Conservation (phyloP, 2,113 vertebrate species). For the Lipophrys pholis region DNA sequence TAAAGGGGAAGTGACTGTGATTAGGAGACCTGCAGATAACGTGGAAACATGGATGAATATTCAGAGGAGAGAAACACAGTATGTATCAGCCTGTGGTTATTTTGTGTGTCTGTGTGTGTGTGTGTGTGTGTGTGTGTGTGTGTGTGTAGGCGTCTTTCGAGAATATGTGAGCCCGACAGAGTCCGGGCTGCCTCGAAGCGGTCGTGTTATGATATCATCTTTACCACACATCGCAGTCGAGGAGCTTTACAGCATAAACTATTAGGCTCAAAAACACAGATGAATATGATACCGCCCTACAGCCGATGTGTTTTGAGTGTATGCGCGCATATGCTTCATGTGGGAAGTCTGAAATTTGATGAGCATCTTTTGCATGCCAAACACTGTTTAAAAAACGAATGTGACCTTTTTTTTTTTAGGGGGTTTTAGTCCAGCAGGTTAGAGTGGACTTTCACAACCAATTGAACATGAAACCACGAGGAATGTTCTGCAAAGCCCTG, state of each 20-base stretch:
- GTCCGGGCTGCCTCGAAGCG: conserved; percentile 36
- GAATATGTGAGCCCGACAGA: conserved; percentile 33
- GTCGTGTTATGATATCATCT: conserved; percentile 43
- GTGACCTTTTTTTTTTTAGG: conserved; percentile 25
- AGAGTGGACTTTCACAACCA: conserved; percentile 72
- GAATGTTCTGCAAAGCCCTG: conserved; percentile 71
- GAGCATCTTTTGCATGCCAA: conserved; percentile 9
- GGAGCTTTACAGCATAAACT: conserved; percentile 45
- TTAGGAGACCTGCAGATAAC: conserved; percentile 82
- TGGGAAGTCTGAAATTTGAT: conserved; percentile 4
- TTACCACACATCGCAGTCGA: conserved; percentile 20
- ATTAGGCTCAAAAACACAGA: conserved; percentile 35
- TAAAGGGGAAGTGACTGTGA: conserved; percentile 87
- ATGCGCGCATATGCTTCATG: neutral
- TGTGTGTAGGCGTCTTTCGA: conserved; percentile 34
- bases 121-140: conserved; percentile 41
- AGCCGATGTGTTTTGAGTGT: conserved; percentile 4
- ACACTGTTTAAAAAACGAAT: conserved; percentile 12
- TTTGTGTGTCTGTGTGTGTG: conserved; percentile 21
- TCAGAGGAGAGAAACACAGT: conserved; percentile 71
- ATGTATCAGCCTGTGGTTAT: conserved; percentile 48
- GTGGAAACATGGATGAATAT: conserved; percentile 84
- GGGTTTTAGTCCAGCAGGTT: conserved; percentile 57
- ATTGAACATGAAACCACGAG: conserved; percentile 76
- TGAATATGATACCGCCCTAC: neutral